Evolutionary conservation across 2,797 vertebrate species (phyloP), one percentile per base, ranked within the genome.

Genomic region (Heterohyrax brucei): DNA sequence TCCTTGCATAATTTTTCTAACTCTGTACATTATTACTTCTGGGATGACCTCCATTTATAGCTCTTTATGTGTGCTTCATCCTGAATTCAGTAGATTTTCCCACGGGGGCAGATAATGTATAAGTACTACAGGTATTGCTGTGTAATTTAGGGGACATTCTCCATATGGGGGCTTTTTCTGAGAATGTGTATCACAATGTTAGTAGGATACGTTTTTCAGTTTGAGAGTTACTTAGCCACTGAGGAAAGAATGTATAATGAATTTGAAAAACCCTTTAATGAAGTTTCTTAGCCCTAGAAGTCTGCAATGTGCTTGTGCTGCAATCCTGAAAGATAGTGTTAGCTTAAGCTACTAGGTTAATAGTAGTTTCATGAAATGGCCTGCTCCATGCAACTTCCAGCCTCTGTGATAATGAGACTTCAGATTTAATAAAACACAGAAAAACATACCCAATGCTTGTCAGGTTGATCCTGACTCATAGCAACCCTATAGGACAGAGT

Each of bases 291-390:
- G 79, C 93, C 44, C 78, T 8, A 61, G 26, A 87, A 59, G 10
- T 70, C 84, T 78, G 33, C 33, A 78, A 64, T 95, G 75, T 28
- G 88, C n/a, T 89, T 85, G 26, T 59, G 24, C 44, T n/a, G 10
- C 44, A 21, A 53, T 50, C 19, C 6, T 70, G 61, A 89, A 90
- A 39, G n/a, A 53, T 30, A 70, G 12, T 70, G 44, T 44, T 26
- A 79, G 24, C 3, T 81, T 68, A 50, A 7, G 16, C 4, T 78
- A 64, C 89, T 95, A 21, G 26, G 48, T 77, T 93, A 64, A n/a
- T 33, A 33, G 44, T 77, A 10, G 5, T 72, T 95, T 95, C 14
- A 77, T 76, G 24, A 90, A 95, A 95, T 75, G 21, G 33, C 22
- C 66, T 79, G 13, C 64, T 79, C 80, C 66, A 59, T 91, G 33